Conservation (phyloP, 2,113 vertebrate genomes). For the Gambusia affinis region DNA sequence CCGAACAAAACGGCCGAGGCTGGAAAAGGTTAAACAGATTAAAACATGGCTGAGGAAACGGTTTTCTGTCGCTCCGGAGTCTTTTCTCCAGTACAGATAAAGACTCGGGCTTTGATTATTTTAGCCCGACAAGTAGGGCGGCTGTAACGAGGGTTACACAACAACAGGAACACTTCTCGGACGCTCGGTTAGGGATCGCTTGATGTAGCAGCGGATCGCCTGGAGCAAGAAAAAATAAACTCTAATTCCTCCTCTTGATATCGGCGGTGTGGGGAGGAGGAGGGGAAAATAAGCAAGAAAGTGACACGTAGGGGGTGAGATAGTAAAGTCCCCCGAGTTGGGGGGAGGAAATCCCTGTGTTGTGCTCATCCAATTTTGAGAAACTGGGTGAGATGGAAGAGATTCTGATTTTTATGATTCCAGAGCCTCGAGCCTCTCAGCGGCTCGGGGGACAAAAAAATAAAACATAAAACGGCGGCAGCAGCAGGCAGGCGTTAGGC, state of each 20-base stretch:
- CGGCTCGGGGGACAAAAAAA: conserved; percentile 2
- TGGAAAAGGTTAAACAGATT: too few relatives aligned
- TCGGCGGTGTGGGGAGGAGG: not conserved
- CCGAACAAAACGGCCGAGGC: too few relatives aligned
- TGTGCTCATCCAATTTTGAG: conserved; percentile 28
- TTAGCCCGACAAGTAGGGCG: conserved; percentile 32
- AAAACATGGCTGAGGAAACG: not conserved
- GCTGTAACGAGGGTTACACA: conserved; percentile 30
- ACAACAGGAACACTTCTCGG: conserved; percentile 11
- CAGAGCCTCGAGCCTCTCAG: conserved; percentile 9
- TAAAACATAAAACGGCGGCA: not conserved
- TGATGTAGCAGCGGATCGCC: conserved; percentile 17
- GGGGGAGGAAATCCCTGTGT: conserved; percentile 14
- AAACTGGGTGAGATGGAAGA: conserved; percentile 13
- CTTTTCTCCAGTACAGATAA: not conserved
- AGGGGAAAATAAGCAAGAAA: conserved; percentile 4
- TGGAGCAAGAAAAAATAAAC: conserved; percentile 21
- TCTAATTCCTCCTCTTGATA: conserved; percentile 21
- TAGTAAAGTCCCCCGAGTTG: not conserved
- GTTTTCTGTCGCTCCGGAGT: conserved; percentile 12
- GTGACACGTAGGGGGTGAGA: conserved; percentile 6
- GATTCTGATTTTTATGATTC: conserved; percentile 20
- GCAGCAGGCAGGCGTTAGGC: conserved; percentile 20
- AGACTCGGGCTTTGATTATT: conserved; percentile 18
- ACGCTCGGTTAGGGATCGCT: not conserved